phyloP scores from a whole-genome alignment of 2,888 invertebrate genomes.

The Xylocampa areola region DNA sequence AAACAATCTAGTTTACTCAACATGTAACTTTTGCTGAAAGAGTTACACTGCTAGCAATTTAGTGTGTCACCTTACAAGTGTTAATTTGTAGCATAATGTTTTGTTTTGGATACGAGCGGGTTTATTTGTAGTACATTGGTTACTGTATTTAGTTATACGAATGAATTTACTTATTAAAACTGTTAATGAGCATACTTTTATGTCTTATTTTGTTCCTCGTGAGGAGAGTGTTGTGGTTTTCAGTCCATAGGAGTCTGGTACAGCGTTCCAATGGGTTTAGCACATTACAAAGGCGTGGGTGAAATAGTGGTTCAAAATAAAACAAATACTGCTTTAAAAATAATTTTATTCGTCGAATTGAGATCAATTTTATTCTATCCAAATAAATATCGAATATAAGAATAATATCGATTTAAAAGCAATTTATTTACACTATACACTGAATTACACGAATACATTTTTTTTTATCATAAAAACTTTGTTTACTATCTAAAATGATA shows the following conservation, averaged over 20 bases:
- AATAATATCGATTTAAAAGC: conserved; percentile 41
- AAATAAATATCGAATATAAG: too few relatives aligned
- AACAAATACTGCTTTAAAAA: conserved; percentile 45
- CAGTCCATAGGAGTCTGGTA: too few relatives aligned
- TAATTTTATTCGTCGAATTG: conserved; percentile 59
- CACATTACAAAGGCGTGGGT: too few relatives aligned
- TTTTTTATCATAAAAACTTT: conserved; percentile 33
- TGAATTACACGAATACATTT: conserved; percentile 38
- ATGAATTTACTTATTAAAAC: conserved; percentile 62
- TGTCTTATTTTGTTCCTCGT: conserved; percentile 8
- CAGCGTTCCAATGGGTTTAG: too few relatives aligned
- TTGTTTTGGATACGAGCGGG: conserved; percentile 45
- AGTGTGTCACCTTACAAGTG: conserved; percentile 6
- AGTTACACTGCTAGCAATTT: conserved; percentile 24
- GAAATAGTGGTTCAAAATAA: conserved; percentile 10
- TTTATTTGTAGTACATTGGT: conserved; percentile 55
- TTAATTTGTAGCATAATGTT: conserved; percentile 45
- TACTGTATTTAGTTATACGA: conserved; percentile 53
- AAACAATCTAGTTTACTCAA: too few relatives aligned
- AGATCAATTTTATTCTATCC: conserved; percentile 58
- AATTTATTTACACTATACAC: conserved; percentile 60
- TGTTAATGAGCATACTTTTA: conserved; percentile 41
- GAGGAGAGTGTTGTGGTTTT: too few relatives aligned
- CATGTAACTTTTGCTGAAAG: background rate
- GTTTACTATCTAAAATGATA: conserved; percentile 24